Evolutionary conservation across 2,888 invertebrate species (phyloP), one percentile per base, ranked within the genome.

Genomic region (Drosophila atroscutellata): DNA sequence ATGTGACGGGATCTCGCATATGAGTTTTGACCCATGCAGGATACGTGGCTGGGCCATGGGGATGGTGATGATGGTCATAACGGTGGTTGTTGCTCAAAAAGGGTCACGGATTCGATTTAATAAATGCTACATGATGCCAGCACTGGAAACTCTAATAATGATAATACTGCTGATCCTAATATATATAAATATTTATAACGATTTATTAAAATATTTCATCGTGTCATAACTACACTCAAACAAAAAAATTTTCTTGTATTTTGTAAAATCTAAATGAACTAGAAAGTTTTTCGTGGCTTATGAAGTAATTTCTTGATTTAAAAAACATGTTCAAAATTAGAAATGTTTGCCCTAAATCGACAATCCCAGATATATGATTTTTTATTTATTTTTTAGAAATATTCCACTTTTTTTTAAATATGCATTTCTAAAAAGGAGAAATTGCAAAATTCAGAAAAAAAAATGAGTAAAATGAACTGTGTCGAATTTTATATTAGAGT

Each of bases 21-120:
- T 75, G 75, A 69, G 59, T 75, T 63, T 60, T 75, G 63, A 79
- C 75, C 75, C 52, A 63, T 54, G 69, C 52, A 51, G 11, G 28
- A 73, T 30, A 60, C 28, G 51, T 50, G 42, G 39, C 37, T 51
- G 52, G 20, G 11, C 4, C 24, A 50, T 39, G 45, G 34, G 11
- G 32, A 26, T 55, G 51, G 13, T 50, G 32, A 18, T 51, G 51
- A 11, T 50, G 47, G n/a, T 34, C 36, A 51, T 49, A 7, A 58
- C 30, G 30, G 60, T 50, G 58, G 75, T 59, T 73, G 60, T 28
- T 34, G 52, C 74, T 63, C 45, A 56, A 74, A 59, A 47, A 54
- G 61, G 15, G 50, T 42, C 26, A 37, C 45, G 28, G 30, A 32
- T 28, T 26, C 18, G 30, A 39, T 37, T 55, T n/a, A 56, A 56